Percentiles rank a stretch among this genome's conserved stretches.
Conservation (phyloP, 23 tunicate species). For the Oikopleura albicans region DNA sequence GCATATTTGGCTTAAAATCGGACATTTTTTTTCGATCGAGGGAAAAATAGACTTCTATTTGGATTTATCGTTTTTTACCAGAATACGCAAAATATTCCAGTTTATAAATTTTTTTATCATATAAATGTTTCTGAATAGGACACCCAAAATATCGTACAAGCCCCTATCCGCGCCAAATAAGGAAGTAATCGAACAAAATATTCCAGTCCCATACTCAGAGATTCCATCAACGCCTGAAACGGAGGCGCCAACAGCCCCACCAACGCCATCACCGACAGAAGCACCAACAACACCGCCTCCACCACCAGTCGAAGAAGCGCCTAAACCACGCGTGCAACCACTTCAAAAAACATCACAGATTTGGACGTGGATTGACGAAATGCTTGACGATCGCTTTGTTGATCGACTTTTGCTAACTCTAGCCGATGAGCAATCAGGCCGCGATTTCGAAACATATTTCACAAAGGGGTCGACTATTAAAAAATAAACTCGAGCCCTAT, state of each 20-base stretch:
- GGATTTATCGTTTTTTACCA: too few species aligned
- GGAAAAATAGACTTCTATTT: too few species aligned
- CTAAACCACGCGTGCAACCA: background rate
- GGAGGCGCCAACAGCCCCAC: background rate
- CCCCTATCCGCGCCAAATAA: too few species aligned
- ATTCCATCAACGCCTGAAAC: background rate
- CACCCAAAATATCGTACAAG: too few species aligned
- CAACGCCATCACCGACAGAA: background rate
- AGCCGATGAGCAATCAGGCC: background rate
- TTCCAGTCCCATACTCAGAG: background rate
- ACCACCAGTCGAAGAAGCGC: background rate
- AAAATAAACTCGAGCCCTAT: too few species aligned
- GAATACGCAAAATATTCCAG: too few species aligned
- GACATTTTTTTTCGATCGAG: too few species aligned
- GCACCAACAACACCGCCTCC: background rate
- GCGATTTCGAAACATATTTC: too few species aligned
- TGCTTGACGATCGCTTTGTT: conserved; percentile 8
- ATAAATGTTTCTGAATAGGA: too few species aligned
- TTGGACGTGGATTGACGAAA: background rate
- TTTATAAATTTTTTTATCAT: too few species aligned
- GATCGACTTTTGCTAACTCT: conserved; percentile 11
- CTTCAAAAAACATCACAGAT: conserved; percentile 11
- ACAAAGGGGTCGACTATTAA: too few species aligned
- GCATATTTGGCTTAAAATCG: too few species aligned
- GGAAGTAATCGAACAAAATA: background rate